Conservation (phyloP, 2,888 invertebrate genomes). For the Tanytarsus gracilentus region DNA sequence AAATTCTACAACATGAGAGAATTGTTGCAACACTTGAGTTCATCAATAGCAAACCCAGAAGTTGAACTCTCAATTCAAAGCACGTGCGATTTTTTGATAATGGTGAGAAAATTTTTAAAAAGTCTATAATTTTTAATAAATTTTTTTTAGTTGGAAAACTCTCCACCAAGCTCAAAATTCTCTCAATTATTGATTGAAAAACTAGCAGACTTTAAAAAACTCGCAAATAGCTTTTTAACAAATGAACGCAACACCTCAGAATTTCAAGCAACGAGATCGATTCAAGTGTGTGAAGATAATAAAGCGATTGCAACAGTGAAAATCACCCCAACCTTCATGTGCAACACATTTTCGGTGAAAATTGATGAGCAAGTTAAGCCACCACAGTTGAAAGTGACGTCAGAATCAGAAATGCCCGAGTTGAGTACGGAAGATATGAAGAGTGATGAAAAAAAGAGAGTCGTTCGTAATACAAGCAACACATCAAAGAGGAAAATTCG, state of each 20-base stretch:
- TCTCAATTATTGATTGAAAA: no score
- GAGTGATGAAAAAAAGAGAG: slow-evolving; percentile 23
- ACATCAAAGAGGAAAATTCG: slow-evolving; percentile 24
- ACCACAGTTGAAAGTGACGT: not conserved
- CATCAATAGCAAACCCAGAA: no score
- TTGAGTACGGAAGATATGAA: not conserved
- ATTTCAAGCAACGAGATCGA: slow-evolving; percentile 16
- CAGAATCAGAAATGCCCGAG: slow-evolving; percentile 16
- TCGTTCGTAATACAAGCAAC: slow-evolving; percentile 8
- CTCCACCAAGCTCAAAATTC: no score
- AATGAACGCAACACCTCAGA: not conserved
- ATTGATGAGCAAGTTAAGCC: not conserved
- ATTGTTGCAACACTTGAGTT: no score
- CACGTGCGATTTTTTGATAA: no score
- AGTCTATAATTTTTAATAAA: no score
- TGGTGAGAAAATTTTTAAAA: no score
- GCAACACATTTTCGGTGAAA: slow-evolving; percentile 15
- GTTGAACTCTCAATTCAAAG: no score
- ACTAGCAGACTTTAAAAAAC: not conserved
- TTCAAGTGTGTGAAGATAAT: slow-evolving; percentile 34
- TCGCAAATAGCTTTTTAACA: no score
- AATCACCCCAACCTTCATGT: slow-evolving; percentile 30
- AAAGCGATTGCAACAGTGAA: slow-evolving; percentile 30
- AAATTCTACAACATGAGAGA: no score
- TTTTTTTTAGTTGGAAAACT: no score